These are phyloP conservation scores for Carettochelys insculpta DNA, from an alignment of 2,113 vertebrate species.

Conservation along the genomic window DNA sequence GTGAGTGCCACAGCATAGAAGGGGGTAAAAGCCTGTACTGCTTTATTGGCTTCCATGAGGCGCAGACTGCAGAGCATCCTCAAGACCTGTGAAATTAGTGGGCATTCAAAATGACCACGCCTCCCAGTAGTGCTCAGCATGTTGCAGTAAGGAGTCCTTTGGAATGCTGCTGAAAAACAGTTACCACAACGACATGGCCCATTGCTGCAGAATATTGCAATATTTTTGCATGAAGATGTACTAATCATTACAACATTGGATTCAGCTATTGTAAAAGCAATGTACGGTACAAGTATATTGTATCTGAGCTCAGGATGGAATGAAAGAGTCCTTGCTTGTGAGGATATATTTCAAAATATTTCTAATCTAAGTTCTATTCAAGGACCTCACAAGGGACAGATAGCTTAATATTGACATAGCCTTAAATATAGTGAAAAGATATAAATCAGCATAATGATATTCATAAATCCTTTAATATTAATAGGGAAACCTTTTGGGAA, in stretches of 20 bases:
- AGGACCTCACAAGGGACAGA: constrained; percentile 70
- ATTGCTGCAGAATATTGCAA: neutral
- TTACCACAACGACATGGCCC: neutral
- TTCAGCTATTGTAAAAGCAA: neutral
- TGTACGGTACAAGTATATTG: constrained; percentile 27
- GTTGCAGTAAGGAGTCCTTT: neutral
- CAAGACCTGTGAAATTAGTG: fast-evolving
- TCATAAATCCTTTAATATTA: constrained; percentile 79
- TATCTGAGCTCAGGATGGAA: constrained; percentile 19
- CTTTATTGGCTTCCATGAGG: neutral
- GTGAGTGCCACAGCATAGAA: neutral
- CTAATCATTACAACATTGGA: neutral
- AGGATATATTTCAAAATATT: constrained; percentile 63
- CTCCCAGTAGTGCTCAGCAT: neutral
- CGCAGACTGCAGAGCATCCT: neutral
- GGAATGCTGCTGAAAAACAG: neutral
- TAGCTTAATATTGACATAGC: constrained; percentile 78
- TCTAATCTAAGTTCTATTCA: constrained; percentile 66
- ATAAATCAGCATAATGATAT: constrained; percentile 78
- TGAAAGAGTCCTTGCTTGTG: constrained; percentile 17
- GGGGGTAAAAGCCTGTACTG: neutral
- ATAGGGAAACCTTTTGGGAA: constrained; percentile 71
- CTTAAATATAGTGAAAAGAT: constrained; percentile 77
- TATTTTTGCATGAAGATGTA: neutral
- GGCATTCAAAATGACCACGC: fast-evolving